These are phyloP conservation scores for Rhagonycha lutea DNA, from an alignment of 2,888 invertebrate species.

Conservation along the genomic window DNA sequence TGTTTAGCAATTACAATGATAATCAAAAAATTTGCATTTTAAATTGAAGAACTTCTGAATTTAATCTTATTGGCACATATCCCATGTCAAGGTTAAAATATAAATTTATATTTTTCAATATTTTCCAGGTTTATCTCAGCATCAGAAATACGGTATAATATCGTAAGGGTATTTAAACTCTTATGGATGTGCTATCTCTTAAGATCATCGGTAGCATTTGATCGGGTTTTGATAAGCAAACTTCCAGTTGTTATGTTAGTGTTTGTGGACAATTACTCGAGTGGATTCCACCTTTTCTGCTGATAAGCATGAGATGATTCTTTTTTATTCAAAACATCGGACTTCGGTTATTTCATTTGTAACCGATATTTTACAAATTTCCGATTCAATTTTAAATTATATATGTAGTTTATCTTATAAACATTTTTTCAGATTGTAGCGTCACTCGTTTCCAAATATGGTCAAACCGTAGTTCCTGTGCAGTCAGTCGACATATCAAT, in stretches of 20 bases:
- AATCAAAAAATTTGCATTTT: neutral
- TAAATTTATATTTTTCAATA: neutral
- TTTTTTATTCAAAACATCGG: neutral
- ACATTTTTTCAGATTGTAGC: neutral
- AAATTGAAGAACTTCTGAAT: neutral
- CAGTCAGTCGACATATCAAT: neutral
- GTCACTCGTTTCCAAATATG: neutral
- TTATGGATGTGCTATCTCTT: neutral
- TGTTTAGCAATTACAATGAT: neutral
- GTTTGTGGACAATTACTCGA: neutral
- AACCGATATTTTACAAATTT: neutral
- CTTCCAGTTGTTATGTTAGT: neutral
- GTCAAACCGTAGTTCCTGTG: neutral
- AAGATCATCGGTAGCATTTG: neutral
- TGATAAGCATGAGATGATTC: neutral
- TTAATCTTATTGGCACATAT: neutral
- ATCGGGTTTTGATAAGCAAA: neutral
- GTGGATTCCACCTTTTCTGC: neutral
- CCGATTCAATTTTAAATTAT: neutral
- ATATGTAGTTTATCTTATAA: neutral
- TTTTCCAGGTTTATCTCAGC: neutral
- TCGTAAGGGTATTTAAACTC: neutral
- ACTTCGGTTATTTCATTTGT: neutral
- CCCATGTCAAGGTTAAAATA: neutral
- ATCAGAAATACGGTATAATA: neutral